Evolutionary conservation across 2,888 invertebrate species (phyloP).

Genomic region (Eupelmus urozonus): DNA sequence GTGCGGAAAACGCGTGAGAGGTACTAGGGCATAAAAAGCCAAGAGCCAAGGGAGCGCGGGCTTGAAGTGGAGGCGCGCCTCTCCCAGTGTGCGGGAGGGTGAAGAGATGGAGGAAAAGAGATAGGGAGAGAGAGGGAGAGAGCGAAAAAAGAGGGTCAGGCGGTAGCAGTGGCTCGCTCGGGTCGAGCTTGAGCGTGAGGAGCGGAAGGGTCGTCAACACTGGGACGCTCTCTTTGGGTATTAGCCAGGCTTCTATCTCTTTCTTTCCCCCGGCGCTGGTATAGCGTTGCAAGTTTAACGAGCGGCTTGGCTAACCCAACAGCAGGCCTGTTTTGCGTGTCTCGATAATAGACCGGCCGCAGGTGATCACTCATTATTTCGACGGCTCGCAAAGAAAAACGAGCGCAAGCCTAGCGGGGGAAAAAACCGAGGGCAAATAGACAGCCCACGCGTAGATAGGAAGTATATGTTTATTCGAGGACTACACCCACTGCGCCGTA

Average conservation of each 20-base stretch:
- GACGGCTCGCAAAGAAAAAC: too few species aligned
- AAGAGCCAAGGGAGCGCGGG: conserved; percentile 4
- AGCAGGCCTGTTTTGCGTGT: too few species aligned
- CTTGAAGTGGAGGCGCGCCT: background rate
- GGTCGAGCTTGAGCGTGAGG: too few species aligned
- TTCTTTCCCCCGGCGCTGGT: background rate
- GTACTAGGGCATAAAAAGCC: background rate
- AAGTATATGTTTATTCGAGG: too few species aligned
- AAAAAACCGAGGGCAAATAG: too few species aligned
- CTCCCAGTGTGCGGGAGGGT: background rate
- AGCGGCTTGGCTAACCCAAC: too few species aligned
- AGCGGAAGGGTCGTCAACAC: background rate
- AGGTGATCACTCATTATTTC: too few species aligned
- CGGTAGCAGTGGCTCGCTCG: too few species aligned
- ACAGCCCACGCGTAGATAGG: too few species aligned
- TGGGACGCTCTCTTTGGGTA: background rate
- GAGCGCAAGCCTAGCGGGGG: too few species aligned
- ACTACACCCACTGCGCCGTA: background rate
- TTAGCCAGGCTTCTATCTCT: background rate
- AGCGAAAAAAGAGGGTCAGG: background rate
- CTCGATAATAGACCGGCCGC: too few species aligned
- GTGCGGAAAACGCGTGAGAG: background rate
- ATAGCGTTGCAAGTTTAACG: background rate
- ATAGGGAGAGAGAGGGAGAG: background rate
- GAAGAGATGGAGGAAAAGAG: background rate